phyloP scores from a whole-genome alignment of 2,113 vertebrate species.

The Vidua chalybeata region DNA sequence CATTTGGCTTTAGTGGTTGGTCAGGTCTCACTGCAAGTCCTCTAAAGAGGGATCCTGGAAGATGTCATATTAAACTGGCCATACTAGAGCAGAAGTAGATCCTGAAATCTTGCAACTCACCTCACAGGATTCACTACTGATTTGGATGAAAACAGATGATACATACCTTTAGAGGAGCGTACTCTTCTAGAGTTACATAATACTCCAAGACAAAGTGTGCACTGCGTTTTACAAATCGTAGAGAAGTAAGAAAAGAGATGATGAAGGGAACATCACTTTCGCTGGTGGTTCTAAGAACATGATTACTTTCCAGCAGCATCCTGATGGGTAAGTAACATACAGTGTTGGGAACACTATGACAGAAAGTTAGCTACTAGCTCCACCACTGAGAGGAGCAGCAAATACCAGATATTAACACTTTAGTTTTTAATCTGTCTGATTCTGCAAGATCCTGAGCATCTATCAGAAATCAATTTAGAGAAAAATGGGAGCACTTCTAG shows the following conservation, averaged over 20 bases:
- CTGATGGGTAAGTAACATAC: background rate
- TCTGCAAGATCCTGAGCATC: background rate
- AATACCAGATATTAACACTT: background rate
- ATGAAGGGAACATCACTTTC: background rate
- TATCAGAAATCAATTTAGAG: background rate
- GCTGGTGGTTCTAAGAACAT: background rate
- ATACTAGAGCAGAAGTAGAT: background rate
- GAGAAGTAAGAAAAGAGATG: background rate
- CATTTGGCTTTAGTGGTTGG: background rate
- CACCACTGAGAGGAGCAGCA: background rate
- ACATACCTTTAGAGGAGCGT: background rate
- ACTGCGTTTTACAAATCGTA: background rate
- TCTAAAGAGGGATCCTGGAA: background rate
- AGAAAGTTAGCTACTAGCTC: background rate
- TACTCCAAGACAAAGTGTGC: background rate
- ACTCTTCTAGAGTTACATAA: background rate
- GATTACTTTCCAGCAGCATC: background rate
- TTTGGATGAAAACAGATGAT: background rate
- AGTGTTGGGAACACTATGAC: background rate
- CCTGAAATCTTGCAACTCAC: background rate
- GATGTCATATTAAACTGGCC: background rate
- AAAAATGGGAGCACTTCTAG: background rate
- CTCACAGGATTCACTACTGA: background rate
- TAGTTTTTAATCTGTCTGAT: background rate
- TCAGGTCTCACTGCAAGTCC: background rate